A percentile compares a stretch with the other conserved stretches of the same genome.
These are phyloP conservation scores for Meganola albula DNA, from an alignment of 2,888 invertebrate species.

Conservation along the genomic window DNA sequence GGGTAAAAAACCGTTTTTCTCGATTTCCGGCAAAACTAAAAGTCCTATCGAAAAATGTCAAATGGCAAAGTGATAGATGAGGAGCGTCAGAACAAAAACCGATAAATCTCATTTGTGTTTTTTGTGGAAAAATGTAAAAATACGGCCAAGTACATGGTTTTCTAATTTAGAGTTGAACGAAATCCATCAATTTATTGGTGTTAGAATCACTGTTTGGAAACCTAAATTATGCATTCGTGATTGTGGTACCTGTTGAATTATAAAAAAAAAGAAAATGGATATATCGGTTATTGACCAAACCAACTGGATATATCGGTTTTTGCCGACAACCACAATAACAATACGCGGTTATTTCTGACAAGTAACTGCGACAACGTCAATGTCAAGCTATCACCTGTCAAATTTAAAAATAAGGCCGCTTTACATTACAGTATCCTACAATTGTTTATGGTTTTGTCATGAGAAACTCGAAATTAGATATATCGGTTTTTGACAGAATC, in stretches of 20 bases:
- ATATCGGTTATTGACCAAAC: constrained; percentile 10
- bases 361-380: constrained; percentile 4
- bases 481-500: constrained; percentile 7
- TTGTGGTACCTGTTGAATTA: constrained; percentile 9
- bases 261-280: constrained; percentile 8
- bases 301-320: constrained; percentile 11
- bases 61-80: too few relatives aligned
- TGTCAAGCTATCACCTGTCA: constrained; percentile 5
- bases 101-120: constrained; percentile 9
- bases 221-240: constrained; percentile 13
- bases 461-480: constrained; percentile 5
- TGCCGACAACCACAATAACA: constrained; percentile 4
- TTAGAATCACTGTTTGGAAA: constrained; percentile 10
- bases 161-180: constrained; percentile 13
- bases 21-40: too few relatives aligned
- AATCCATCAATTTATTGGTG: constrained; percentile 12
- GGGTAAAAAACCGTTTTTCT: too few relatives aligned
- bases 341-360: constrained; percentile 4
- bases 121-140: constrained; percentile 13
- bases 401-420: constrained; percentile 4
- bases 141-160: constrained; percentile 8
- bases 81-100: constrained; percentile 13
- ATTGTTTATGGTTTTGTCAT: constrained; percentile 4
- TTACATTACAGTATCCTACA: constrained; percentile 2
- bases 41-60: too few relatives aligned